Base-by-base conservation (phyloP, 2,797 vertebrate species). In the Bovichtus diacanthus region DNA sequence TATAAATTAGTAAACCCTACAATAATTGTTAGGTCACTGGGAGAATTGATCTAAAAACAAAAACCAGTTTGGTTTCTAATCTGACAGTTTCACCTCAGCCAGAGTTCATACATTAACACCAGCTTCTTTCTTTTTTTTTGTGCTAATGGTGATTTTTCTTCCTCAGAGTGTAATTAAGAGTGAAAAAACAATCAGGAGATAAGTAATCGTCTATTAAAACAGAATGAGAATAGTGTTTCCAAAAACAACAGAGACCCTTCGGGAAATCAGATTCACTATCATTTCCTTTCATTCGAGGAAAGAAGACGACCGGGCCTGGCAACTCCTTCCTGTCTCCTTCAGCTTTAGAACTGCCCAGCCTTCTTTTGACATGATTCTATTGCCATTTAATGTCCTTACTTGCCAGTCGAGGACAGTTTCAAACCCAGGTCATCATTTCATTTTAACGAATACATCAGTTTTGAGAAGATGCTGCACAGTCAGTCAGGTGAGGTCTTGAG, bases 191-290 rank as follows among this genome's bases (percentile, higher is more conserved):
- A 81, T 85, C 54, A 86, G 21, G 75, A 72, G 50, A 76, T 83
- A 82, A 84, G 79, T 86, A 86, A 85, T 82, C 55, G 47, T 82
- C 85, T 39, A 76, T 88, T 87, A 77, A 81, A 81, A 78, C 66
- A 70, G 21, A 86, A 82, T 74, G 67, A 80, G 51, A 76, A 68
- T 53, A 60, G 53, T 76, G 50, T 79, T 80, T 87, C 73, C 75
- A 86, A 81, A n/a, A 87, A 83, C 80, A 86, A 75, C 81, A 76
- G 36, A 44, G 44, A 70, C 18, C 77, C 66, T 59, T 51, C 34
- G 76, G 82, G 88, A 87, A 83, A 89, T 88, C 84, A 78, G 27
- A 73, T 74, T 66, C 46, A 59, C 39, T 58, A 75, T 84, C 38
- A 69, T 88, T 66, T 85, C 53, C 63, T 84, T 78, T 83, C 54